These are phyloP conservation scores for Athripsodes cinereus DNA, from an alignment of 2,888 invertebrate species.

Conservation along the genomic window DNA sequence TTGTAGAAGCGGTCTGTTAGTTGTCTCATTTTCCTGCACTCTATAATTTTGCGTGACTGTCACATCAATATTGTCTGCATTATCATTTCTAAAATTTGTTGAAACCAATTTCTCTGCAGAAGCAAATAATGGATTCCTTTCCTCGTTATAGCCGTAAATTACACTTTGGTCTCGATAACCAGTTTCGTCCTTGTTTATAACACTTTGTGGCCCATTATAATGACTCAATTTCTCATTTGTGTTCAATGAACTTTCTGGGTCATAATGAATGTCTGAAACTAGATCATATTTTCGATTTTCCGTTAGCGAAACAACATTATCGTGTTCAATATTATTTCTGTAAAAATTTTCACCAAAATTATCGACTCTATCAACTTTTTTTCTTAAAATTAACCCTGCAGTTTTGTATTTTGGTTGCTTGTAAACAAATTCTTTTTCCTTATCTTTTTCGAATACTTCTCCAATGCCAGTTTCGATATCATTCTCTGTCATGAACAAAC, in stretches of 20 bases:
- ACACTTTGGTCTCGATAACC: too few relatives aligned
- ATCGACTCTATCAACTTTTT: background rate
- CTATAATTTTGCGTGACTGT: constrained; percentile 10
- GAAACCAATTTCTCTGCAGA: background rate
- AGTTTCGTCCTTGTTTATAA: too few relatives aligned
- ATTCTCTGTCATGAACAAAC: background rate
- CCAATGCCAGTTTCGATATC: background rate
- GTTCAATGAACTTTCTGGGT: too few relatives aligned
- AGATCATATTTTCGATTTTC: too few relatives aligned
- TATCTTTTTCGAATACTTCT: background rate
- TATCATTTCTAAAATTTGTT: background rate
- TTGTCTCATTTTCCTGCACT: background rate
- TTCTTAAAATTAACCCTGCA: background rate
- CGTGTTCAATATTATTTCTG: too few relatives aligned
- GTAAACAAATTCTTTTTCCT: background rate
- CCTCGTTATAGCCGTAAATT: too few relatives aligned
- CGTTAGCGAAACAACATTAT: too few relatives aligned
- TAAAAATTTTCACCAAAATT: too few relatives aligned
- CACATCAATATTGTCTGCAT: constrained; percentile 1
- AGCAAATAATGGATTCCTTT: background rate
- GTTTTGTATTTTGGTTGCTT: background rate
- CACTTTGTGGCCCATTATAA: too few relatives aligned
- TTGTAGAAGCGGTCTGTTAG: too few relatives aligned
- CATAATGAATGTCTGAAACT: too few relatives aligned
- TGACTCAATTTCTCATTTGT: too few relatives aligned